Evolutionary conservation across 2,113 vertebrate genomes (phyloP).

Genomic region (Perccottus glenii): DNA sequence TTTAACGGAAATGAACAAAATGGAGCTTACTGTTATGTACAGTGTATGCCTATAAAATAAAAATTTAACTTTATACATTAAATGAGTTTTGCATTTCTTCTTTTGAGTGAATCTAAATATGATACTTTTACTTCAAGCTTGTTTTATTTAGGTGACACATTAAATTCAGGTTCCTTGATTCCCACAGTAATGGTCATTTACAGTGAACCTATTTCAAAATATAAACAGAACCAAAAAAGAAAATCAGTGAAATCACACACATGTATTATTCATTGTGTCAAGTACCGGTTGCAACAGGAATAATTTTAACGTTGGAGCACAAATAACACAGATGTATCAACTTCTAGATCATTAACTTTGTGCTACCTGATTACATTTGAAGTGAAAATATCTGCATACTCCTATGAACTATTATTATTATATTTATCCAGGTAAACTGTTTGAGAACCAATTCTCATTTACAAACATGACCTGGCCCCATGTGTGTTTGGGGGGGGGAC

Average conservation of each 20-base stretch:
- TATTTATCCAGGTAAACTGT: too few species aligned
- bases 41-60: slow-evolving; percentile 80
- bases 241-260: slow-evolving; percentile 48
- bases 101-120: slow-evolving; percentile 1
- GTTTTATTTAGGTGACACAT: slow-evolving; percentile 81
- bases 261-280: slow-evolving; percentile 25
- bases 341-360: not conserved
- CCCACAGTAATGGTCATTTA: slow-evolving; percentile 80
- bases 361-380: not conserved
- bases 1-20: slow-evolving; percentile 64
- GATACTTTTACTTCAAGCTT: slow-evolving; percentile 66
- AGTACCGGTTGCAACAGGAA: slow-evolving; percentile 25
- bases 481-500: too few species aligned
- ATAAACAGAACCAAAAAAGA: slow-evolving; percentile 28
- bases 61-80: slow-evolving; percentile 80
- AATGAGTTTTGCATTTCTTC: slow-evolving; percentile 7
- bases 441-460: too few species aligned
- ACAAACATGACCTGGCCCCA: too few species aligned
- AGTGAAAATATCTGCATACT: not conserved
- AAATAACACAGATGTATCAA: slow-evolving; percentile 12
- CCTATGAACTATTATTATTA: not conserved
- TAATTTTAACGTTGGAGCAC: slow-evolving; percentile 34
- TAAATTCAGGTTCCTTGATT: slow-evolving; percentile 63
- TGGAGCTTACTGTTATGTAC: slow-evolving; percentile 74
- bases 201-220: slow-evolving; percentile 71